Base-by-base conservation (phyloP, 2,888 invertebrate species). In the Scaeva pyrastri region DNA sequence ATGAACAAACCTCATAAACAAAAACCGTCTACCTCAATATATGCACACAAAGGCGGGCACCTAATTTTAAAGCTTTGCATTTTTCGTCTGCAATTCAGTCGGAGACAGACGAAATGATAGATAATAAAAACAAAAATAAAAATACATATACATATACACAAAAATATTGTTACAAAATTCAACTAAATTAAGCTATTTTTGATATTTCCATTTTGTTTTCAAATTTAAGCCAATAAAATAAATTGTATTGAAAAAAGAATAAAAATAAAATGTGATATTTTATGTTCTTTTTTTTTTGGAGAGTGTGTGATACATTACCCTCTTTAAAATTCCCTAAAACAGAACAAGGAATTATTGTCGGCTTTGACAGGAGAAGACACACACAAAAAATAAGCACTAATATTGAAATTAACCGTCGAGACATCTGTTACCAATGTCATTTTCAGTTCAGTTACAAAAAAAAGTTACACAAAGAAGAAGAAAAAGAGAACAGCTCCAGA, bases 401-500 rank as follows among this genome's bases (percentile, higher is more conserved):
- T 43, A 58, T 50, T 45, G 16, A 31, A 85, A 70, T 73, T 71
- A 60, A 82, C 82, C 74, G 73, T 66, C 82, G 72, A 62, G 72
- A 82, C 86, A 86, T 86, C 86, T 86, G 86, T 86, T 82, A 64
- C 71, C 50, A 71, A 77, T 86, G 82, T 66, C 82, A 70, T 82
- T 77, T 77, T 60, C 70, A 78, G 74, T 74, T 81, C 71, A 73
- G 76, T 7, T 8, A 31, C 31, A 68, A 50, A 60, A 60, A 72
- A 68, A 68, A 31, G 10, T 26, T 66, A 16, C 50, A 19, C 16
- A 71, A 48, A 39, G 0, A 56, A 11, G 12, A 41, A n/a, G n/a
- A 72, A 19, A n/a, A 41, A 62, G 21, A 21, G 23, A n/a, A 23
- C 12, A 11, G 4, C 11, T 43, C n/a, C 19, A 62, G 4, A 41